A percentile compares a stretch with the other conserved stretches of the same genome.
These are phyloP conservation scores for Drosophila sulfurigaster DNA, from an alignment of 1,140 invertebrate genomes.

Conservation along the genomic window DNA sequence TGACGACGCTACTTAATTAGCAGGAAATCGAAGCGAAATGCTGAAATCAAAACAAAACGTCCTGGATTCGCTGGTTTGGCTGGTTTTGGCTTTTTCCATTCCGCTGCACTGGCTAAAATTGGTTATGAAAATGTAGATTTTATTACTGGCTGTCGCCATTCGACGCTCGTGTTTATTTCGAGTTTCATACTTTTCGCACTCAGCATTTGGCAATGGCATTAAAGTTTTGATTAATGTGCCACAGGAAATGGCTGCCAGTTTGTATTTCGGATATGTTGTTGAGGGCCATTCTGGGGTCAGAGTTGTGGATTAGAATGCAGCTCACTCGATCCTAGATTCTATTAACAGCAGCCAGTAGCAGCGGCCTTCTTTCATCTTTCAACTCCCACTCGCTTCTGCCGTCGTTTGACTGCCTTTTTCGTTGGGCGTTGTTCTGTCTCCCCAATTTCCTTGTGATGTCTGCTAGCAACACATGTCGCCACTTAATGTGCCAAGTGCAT, in stretches of 20 bases:
- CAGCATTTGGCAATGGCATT: slow-evolving; percentile 22
- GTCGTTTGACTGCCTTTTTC: slow-evolving; percentile 21
- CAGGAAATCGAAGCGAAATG: slow-evolving; percentile 39
- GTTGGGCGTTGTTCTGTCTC: slow-evolving; percentile 2
- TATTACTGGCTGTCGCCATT: slow-evolving; percentile 25
- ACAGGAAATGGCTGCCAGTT: background rate
- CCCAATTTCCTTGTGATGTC: slow-evolving; percentile 36
- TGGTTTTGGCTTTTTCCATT: background rate
- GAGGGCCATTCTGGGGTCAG: slow-evolving; percentile 20
- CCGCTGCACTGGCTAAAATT: slow-evolving; percentile 11
- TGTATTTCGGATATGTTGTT: slow-evolving; percentile 23
- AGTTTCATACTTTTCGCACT: background rate
- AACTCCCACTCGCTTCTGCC: background rate
- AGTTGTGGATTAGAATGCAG: slow-evolving; percentile 66
- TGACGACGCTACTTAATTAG: slow-evolving; percentile 61
- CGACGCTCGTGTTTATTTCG: slow-evolving; percentile 2
- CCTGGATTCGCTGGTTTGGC: background rate
- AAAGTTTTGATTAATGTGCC: slow-evolving; percentile 64
- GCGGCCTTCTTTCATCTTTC: background rate
- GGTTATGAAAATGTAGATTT: slow-evolving; percentile 32
- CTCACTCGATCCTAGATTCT: slow-evolving; percentile 49
- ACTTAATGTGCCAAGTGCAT: slow-evolving; percentile 77
- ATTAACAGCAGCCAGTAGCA: slow-evolving; percentile 63
- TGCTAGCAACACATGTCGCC: slow-evolving; percentile 71
- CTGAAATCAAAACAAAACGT: slow-evolving; percentile 27